phyloP scores from a whole-genome alignment of 2,113 vertebrate species.

The Neopipo cinnamomea region DNA sequence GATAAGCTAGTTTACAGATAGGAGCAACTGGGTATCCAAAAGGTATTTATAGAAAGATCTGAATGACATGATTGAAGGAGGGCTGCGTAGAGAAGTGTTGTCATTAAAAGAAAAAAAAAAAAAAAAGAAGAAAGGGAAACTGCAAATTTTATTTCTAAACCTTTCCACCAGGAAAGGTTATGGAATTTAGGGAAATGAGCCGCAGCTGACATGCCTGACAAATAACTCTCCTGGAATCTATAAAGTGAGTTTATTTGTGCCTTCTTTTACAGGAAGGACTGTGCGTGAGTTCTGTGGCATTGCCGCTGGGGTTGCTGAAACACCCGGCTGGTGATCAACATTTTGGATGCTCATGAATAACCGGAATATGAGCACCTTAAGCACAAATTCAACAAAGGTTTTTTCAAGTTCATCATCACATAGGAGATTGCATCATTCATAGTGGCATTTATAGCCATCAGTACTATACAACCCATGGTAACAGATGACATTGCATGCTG shows the following conservation, averaged over 20 bases:
- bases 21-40: background rate
- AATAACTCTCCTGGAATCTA: slow-evolving; percentile 20
- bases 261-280: slow-evolving; percentile 42
- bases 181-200: slow-evolving; percentile 9
- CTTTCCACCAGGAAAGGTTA: slow-evolving; percentile 17
- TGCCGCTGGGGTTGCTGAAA: slow-evolving; percentile 42
- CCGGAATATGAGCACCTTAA: slow-evolving; percentile 61
- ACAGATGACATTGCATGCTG: slow-evolving; percentile 73
- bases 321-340: slow-evolving; percentile 33
- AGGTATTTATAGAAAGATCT: background rate
- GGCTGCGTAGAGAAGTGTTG: background rate
- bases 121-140: background rate
- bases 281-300: background rate
- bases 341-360: slow-evolving; percentile 66
- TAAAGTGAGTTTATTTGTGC: slow-evolving; percentile 44
- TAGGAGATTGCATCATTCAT: slow-evolving; percentile 70
- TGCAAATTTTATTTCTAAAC: slow-evolving; percentile 17
- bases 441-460: slow-evolving; percentile 72
- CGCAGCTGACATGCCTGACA: slow-evolving; percentile 34
- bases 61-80: background rate
- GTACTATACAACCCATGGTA: slow-evolving; percentile 70
- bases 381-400: slow-evolving; percentile 66
- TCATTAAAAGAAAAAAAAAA: background rate
- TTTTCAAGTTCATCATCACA: slow-evolving; percentile 69
- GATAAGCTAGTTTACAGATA: background rate